phyloP scores from a whole-genome alignment of 2,888 invertebrate species.

The Himalopsyche japonica region DNA sequence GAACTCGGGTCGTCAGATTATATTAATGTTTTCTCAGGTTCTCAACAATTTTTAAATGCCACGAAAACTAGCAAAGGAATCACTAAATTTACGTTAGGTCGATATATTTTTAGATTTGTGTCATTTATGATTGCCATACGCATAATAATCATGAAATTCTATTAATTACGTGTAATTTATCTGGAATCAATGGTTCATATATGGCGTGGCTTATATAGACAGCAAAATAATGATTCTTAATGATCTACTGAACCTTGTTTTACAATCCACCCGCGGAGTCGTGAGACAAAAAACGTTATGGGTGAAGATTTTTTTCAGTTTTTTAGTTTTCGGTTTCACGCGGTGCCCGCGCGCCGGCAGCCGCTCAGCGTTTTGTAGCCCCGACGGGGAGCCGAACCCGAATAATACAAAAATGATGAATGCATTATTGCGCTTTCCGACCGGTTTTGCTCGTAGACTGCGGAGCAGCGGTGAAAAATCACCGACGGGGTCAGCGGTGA shows the following conservation, averaged over 20 bases:
- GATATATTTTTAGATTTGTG: too few species aligned
- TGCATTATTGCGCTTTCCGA: conserved; percentile 15
- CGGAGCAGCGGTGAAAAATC: neutral
- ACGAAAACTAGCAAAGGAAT: too few species aligned
- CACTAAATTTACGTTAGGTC: too few species aligned
- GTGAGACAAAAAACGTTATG: neutral
- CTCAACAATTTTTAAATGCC: too few species aligned
- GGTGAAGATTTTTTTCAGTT: neutral
- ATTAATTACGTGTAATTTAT: too few species aligned
- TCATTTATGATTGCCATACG: too few species aligned
- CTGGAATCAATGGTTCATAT: too few species aligned
- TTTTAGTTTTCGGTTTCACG: conserved; percentile 22
- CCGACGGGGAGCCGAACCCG: conserved; percentile 17
- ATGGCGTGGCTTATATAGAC: neutral
- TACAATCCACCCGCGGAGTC: neutral
- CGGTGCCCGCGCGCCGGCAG: conserved; percentile 22
- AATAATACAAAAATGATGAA: conserved; percentile 22
- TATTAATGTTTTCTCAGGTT: too few species aligned
- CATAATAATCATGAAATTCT: too few species aligned
- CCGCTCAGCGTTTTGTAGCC: conserved; percentile 28
- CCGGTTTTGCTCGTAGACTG: neutral
- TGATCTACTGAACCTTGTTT: neutral
- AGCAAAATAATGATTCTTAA: neutral
- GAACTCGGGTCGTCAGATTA: too few species aligned
- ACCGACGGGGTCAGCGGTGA: neutral